phyloP scores from a whole-genome alignment of 2,888 invertebrate species.

The Hydrotaea cyrtoneurina region DNA sequence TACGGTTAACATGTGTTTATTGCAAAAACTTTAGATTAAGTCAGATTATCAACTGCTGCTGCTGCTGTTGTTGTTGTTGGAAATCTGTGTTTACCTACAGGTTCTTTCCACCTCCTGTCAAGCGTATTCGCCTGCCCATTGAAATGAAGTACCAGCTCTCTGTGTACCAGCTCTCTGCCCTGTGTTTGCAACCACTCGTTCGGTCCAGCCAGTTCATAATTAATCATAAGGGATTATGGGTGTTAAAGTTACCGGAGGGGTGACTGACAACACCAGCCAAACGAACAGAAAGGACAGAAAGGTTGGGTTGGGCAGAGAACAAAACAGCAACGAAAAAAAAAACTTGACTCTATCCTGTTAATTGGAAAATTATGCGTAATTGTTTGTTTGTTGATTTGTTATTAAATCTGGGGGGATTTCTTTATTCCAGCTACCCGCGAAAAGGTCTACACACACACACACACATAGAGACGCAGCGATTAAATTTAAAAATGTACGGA shows the following conservation, averaged over 20 bases:
- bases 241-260: conserved; percentile 57
- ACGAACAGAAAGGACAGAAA: not conserved
- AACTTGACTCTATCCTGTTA: conserved; percentile 52
- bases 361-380: conserved; percentile 65
- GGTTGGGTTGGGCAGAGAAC: not conserved
- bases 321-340: not conserved
- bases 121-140: not conserved
- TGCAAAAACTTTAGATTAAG: conserved; percentile 54
- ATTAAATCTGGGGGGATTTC: conserved; percentile 53
- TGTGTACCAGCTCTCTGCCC: not conserved
- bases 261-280: not conserved
- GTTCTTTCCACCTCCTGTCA: conserved; percentile 31
- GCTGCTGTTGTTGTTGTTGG: not conserved
- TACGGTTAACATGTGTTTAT: conserved; percentile 66
- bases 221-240: conserved; percentile 70
- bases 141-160: not conserved
- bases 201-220: conserved; percentile 56
- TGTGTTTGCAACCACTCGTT: no score
- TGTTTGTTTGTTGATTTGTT: conserved; percentile 60
- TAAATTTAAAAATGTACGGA: conserved; percentile 42
- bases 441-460: not conserved
- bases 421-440: not conserved
- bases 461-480: conserved; percentile 6
- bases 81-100: conserved; percentile 42
- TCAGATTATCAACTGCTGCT: conserved; percentile 58